Evolutionary conservation across 1,140 invertebrate species (phyloP), one percentile per base, ranked within the genome.

Genomic region (Formica selysi): DNA sequence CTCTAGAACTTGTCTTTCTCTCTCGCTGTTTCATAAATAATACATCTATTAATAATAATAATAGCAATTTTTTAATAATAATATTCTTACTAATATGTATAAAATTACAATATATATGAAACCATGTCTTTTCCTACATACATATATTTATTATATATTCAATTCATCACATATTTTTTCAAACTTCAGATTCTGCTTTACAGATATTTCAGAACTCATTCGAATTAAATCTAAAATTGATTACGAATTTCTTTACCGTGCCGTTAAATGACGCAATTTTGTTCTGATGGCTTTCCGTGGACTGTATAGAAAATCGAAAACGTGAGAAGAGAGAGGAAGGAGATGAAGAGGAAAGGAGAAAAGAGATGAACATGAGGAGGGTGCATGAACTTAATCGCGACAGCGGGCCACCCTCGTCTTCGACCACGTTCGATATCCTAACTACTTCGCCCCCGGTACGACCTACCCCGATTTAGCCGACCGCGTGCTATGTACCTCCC

Each of bases 361-460:
- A 19, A 51, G 48, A 51, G 13, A 51, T 19, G 48, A 48, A 51
- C 16, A 51, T 6, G 48, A 51, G 16, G 29, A 41, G 41, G 22
- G 36, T 59, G 54, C 51, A 44, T 22, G 79, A 61, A 62, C 68
- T 83, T 83, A 83, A 83, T 81, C 79, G 78, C 36, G 36, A 19
- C 36, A n/a, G 51, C 36, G 54, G 79, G 38, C 68, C 79, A 83
- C 41, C 79, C 79, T 48, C 79, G 41, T 74, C 68, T 83, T 62
- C 79, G 54, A 83, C 68, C 68, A 26, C 68, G 79, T 83, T 83
- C 79, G 67, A 83, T 83, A 83, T 83, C 67, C 73, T 74, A 73
- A 83, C 79, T 73, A 73, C 68, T 83, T 61, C 41, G 29, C 54
- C 54, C 54, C 54, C 68, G 13, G 29, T 70, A 44, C 54, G 79